Base-by-base conservation (phyloP, 2,888 invertebrate genomes). In the Rotaria sp. region DNA sequence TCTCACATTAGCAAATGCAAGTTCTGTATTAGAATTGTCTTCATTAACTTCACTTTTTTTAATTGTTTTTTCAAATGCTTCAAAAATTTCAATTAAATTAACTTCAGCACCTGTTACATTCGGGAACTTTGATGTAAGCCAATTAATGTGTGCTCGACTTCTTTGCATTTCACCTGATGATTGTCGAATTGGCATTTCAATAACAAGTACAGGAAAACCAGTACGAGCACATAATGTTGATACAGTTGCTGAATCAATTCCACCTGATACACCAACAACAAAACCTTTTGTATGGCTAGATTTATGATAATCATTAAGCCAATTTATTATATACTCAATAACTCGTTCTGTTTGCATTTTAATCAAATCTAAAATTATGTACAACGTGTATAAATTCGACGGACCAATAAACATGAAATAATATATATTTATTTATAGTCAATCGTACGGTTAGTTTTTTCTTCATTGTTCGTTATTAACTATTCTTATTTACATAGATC, bases 211-310 rank as follows among this genome's bases (percentile, higher is more conserved):
- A 15, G 80, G 80, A 4, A 35, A 38, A 45, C 45, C 80, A 10
- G 80, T 80, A 4, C 45, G 45, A 45, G 80, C 80, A 45, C 80
- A 80, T 45, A 80, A 80, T 26, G 80, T 80, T 45, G 80, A 80
- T 26, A 45, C 45, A 80, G 45, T 26, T n/a, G 80, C 80, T n/a
- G 80, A 80, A 80, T 80, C 80, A 2, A 80, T 80, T 15, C 80
- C 80, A 41, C 80, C 80, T 26, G 45, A 45, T 15, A 80, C 45
- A 15, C 80, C 80, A n/a, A 80, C n/a, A 80, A 41, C 41, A n/a
- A 80, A 80, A 80, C 80, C 80, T 45, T 80, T 80, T 13, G 80
- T 2, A 45, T 26, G n/a, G n/a, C 45, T 80, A 1, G 7, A 8
- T 74, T 74, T 8, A 7, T 38, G 74, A 80, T 80, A 41, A 80